Conservation (phyloP, 2,113 vertebrate genomes). For the Archilochus colubris region DNA sequence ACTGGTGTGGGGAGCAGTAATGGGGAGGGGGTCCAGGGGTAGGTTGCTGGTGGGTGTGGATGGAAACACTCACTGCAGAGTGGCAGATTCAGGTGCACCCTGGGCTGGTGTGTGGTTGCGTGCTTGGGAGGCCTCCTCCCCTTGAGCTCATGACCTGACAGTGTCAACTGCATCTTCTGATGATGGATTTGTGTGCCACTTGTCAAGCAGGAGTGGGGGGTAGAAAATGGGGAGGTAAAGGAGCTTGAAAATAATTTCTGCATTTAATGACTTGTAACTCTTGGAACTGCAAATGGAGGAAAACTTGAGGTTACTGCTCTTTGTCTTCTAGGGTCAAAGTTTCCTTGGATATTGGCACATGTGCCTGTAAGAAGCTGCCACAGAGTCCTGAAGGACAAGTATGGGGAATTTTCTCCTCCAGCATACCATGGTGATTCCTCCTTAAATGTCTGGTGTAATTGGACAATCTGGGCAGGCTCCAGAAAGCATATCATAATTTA, state of each 20-base stretch:
- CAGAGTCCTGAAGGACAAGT: slow-evolving; percentile 55
- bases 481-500: slow-evolving; percentile 40
- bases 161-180: background rate
- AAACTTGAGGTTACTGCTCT: background rate
- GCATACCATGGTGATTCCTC: slow-evolving; percentile 63
- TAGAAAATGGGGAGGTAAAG: background rate
- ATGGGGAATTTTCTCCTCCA: slow-evolving; percentile 80
- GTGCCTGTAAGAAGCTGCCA: slow-evolving; percentile 81
- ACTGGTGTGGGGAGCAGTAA: background rate
- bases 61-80: background rate
- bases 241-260: background rate
- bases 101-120: background rate
- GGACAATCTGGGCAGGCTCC: slow-evolving; percentile 69
- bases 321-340: slow-evolving; percentile 27
- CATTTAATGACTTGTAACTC: background rate
- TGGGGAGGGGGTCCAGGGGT: background rate
- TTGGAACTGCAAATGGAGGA: background rate
- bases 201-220: fast-evolving
- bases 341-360: slow-evolving; percentile 61
- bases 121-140: background rate
- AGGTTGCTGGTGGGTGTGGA: background rate
- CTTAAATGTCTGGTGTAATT: slow-evolving; percentile 80
- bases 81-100: background rate
- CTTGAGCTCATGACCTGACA: background rate
- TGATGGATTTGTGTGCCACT: background rate